Evolutionary conservation across 2,888 invertebrate species (phyloP).

Genomic region (Hymenopus coronatus): DNA sequence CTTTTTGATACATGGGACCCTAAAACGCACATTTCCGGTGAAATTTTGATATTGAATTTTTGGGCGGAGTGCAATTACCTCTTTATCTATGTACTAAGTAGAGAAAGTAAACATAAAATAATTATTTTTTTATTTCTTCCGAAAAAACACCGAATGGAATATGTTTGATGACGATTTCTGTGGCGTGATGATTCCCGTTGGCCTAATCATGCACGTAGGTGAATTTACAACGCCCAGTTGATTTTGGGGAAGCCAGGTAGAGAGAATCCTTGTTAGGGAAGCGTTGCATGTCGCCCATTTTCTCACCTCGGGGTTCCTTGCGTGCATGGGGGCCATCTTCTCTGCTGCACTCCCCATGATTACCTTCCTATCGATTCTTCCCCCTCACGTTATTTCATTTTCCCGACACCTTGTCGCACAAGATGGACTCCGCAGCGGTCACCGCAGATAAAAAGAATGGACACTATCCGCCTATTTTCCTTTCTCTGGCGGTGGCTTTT

Average conservation of each 20-base stretch:
- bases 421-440: neutral
- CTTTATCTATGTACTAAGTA: too few relatives aligned
- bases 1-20: too few relatives aligned
- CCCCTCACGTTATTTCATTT: neutral
- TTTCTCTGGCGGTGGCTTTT: neutral
- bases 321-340: neutral
- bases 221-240: too few relatives aligned
- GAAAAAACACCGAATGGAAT: too few relatives aligned
- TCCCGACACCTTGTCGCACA: neutral
- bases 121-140: too few relatives aligned
- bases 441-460: neutral
- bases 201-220: too few relatives aligned
- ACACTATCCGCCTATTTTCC: neutral
- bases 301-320: neutral
- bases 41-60: too few relatives aligned
- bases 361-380: conserved; percentile 25
- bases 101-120: too few relatives aligned
- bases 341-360: conserved; percentile 24
- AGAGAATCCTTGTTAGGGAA: neutral
- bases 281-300: neutral
- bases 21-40: too few relatives aligned
- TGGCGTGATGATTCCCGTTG: too few relatives aligned
- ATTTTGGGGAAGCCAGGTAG: neutral
- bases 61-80: too few relatives aligned
- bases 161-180: too few relatives aligned